Evolutionary conservation across 2,797 vertebrate species (phyloP).

Genomic region (Eospalax fontanierii): DNA sequence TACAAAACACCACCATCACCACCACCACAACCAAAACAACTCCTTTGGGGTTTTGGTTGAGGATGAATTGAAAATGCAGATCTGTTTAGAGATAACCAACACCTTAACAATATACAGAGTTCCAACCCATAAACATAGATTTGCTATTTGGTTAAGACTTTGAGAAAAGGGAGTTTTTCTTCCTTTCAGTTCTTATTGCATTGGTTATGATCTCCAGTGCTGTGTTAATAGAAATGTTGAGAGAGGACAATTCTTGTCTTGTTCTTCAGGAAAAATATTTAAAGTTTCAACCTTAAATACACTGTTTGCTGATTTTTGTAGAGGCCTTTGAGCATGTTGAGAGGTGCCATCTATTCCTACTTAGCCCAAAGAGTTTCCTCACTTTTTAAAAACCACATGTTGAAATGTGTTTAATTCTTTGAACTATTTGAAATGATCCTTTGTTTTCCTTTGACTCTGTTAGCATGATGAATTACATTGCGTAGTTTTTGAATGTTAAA

Average conservation of each 20-base stretch:
- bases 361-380: not conserved
- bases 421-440: not conserved
- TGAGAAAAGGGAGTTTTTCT: not conserved
- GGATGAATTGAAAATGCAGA: not conserved
- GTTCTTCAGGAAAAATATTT: no score
- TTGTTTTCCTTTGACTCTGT: conserved; percentile 28
- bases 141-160: not conserved
- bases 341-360: not conserved
- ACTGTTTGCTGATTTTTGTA: no score
- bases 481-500: not conserved
- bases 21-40: not conserved
- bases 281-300: no score
- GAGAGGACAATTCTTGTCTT: not conserved
- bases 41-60: not conserved
- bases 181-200: not conserved
- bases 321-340: no score
- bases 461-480: not conserved
- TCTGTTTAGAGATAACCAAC: not conserved
- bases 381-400: not conserved
- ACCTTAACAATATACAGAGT: not conserved
- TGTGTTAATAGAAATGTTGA: not conserved
- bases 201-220: no score
- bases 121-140: not conserved
- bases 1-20: not conserved
- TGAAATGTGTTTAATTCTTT: conserved; percentile 55